Evolutionary conservation across 2,113 vertebrate species (phyloP), one percentile per base, ranked within the genome.

Genomic region (Stigmatopora argus): DNA sequence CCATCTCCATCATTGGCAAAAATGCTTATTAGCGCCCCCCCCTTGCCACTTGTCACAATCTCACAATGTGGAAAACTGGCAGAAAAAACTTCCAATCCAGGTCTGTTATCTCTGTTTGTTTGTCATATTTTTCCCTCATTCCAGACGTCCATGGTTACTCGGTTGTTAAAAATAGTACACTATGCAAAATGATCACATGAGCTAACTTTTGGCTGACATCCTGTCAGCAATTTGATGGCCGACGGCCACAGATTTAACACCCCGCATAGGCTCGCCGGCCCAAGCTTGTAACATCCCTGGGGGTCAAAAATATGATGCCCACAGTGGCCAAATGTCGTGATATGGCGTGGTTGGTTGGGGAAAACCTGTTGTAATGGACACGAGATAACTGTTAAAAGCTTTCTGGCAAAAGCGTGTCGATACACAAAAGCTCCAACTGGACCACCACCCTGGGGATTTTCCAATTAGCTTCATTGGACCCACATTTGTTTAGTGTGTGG

Each of bases 401-500:
- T 48, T 70, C 58, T 70, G 74, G 61, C 44, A 74, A 56, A 15
- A 48, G 18, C 23, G 26, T 59, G 46, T 64, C 60, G 60, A 11
- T 31, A 60, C 5, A 13, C 21, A 51, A 74, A 70, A 15, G 0
- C 12, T 49, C 66, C 48, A 70, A 75, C 71, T 57, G 66, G 64
- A 66, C 60, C 44, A 3, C 68, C 76, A 79, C 79, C 78, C 64
- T 23, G 13, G 76, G 74, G 76, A 75, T 53, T 21, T 15, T 51
- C 64, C 72, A 80, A 51, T 73, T 65, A 66, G 7, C 31, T 78
- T 80, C 67, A 83, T 61, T 78, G 56, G 62, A 78, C 48, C 75
- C 75, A 67, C 41, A 64, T 74, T 80, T 82, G 58, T 74, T 70
- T 73, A 60, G 63, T 67, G 64, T 75, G 72, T 73, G 62, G 61